Base-by-base conservation (phyloP, 1,140 invertebrate genomes). In the Forficula auricularia region DNA sequence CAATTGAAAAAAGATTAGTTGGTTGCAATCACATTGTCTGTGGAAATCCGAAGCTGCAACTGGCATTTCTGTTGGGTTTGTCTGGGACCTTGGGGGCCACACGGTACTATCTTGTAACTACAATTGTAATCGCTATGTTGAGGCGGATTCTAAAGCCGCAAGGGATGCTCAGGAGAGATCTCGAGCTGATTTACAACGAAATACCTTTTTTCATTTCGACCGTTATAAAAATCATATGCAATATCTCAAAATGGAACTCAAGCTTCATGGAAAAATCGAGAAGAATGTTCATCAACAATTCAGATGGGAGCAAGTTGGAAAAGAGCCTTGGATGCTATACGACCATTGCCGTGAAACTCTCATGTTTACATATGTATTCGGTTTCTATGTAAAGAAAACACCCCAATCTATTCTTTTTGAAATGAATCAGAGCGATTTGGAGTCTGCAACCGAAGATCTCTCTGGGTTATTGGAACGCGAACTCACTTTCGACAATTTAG, bases 11-110 rank as follows among this genome's bases (percentile, higher is more conserved):
- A n/a, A n/a, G n/a, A 54, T 72, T 82, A 61, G 79, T 79, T 19
- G 79, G 79, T 19, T 82, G 79, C 57, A 83, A 83, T 57, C 80
- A 82, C 56, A 81, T 82, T 77, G 71, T 81, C 14, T 82, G 79
- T 58, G 79, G 78, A 56, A 82, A 80, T 55, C 72, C n/a, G 73
- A 51, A 74, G 71, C 48, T 82, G 79, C 54, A 76, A 75, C 52
- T 69, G 72, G n/a, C 78, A 82, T 51, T 82, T 82, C 57, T 82
- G 79, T 57, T 82, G 80, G 80, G 75, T 82, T 6, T 82, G 79
- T 57, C 61, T 82, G 37, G 79, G 78, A 13, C 75, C 77, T 0
- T 82, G 79, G 79, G 75, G 79, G 52, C 77, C 78, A 3, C 80
- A 83, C 63, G 79, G 79, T 7, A 75, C 73, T 12, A 77, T 74